Base-by-base conservation (phyloP, 2,888 invertebrate genomes). In the Drosophila prostipennis region DNA sequence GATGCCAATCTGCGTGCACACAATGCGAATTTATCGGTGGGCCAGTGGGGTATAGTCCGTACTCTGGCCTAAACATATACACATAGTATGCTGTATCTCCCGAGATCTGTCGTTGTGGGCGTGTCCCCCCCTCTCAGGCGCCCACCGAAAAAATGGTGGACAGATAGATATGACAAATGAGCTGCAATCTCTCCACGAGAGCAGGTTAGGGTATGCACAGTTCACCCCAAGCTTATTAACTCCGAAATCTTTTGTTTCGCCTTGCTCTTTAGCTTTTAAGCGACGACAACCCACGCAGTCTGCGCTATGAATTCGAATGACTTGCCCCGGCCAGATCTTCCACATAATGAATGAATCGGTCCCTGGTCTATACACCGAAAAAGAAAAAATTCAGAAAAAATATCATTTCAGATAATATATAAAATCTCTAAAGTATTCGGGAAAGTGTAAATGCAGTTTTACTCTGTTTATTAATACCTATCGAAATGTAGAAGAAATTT, bases 341-440 rank as follows among this genome's bases (percentile, higher is more conserved):
- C 68, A 77, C 87, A 85, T 82, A 82, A 82, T 82, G 87, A 82
- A 81, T 87, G 87, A 84, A 87, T 75, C 77, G 84, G 74, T 83
- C 23, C 55, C 61, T 64, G 43, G 29, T 42, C 36, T 6, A 43
- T 56, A 53, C 29, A 54, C 56, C 46, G 6, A 32, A 6, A 23
- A 3, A 23, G 3, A 23, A 29, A 45, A 26, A n/a, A n/a, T n/a
- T n/a, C n/a, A n/a, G n/a, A n/a, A n/a, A 19, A 19, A 19, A 19
- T 19, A 19, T 19, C 19, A 19, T 19, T 19, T 19, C 1, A 19
- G 2, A 19, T 19, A 19, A 19, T 2, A 19, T 26, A 26, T 6
- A 26, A 26, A 26, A 26, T 26, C 5, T 26, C 6, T 26, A 26
- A 26, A 26, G 26, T 6, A 6, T 26, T 26, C 1, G 6, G 26